Base-by-base conservation (phyloP, 2,888 invertebrate genomes). In the Drosophila kuntzei region DNA sequence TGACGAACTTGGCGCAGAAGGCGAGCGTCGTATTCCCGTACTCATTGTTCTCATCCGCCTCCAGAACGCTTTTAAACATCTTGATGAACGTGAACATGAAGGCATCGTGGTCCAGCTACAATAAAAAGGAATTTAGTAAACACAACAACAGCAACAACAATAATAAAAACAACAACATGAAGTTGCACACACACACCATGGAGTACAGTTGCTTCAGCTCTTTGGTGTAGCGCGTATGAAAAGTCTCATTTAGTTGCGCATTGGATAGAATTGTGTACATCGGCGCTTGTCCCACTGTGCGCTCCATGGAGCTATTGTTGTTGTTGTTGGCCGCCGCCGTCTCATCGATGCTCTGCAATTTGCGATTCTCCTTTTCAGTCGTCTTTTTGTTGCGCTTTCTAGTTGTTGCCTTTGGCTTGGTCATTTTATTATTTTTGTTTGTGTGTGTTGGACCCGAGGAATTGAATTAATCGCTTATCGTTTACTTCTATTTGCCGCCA, bases 1-100 rank as follows among this genome's bases (percentile, higher is more conserved):
- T 93, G 47, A 95, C 94, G 91, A 96, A 96, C 70, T 95, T 95
- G 0, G 96, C 95, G 22, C 95, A 94, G 92, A 96, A 97, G 67
- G 95, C 93, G 1, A 97, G 92, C 0, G 94, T 94, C 36, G 95
- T 93, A 79, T 96, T 95, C 0, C 96, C 95, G 81, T 94, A 94
- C 8, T 95, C 94, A 87, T 95, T 95, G 12, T 94, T 94, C 74
- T 96, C 95, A 11, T 94, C 95, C 53, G 94, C 94, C 1, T 94
- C 93, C 85, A 97, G 94, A 22, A 95, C 93, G 57, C 95, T 93
- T 75, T 94, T 94, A 0, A 96, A 90, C 46, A 95, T 95, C 82
- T 94, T 93, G 37, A 94, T 93, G 77, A 96, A 96, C 37, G 94
- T 94, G 39, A 93, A 91, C 71, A 94, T 93, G 85, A 97, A 97